Evolutionary conservation across 2,888 invertebrate genomes (phyloP), one percentile per base, ranked within the genome.

Genomic region (Bellardia pandia): DNA sequence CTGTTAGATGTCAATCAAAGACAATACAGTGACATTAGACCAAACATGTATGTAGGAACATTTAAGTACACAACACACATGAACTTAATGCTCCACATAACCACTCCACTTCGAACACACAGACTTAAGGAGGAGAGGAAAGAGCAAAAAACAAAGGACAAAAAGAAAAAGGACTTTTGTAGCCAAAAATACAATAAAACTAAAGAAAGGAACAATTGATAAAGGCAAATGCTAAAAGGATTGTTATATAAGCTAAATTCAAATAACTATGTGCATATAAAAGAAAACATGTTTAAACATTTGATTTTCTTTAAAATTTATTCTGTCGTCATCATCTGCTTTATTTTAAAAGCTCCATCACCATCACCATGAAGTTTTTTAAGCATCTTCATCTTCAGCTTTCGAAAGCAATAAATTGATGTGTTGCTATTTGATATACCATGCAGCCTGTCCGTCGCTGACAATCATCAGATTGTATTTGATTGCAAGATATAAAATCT

Each of bases 1-100:
- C 78, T 79, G 79, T 85, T 74, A 68, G 74, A 74, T 85, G 85
- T 85, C 85, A 85, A 85, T 85, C 85, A 79, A 75, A 74, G 75
- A 30, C 48, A 79, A 79, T 62, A 60, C 78, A 79, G 42, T 74
- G 74, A 68, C 68, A 79, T 45, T 48, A 66, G 33, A 74, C 30
- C 64, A 56, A 56, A 58, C 56, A 80, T 80, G 64, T 51, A 23
- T 37, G n/a, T 48, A 23, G 3, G 14, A 58, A 64, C 33, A 60
- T 62, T 30, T 4, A 64, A 45, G 45, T 53, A 58, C 11, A 56
- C n/a, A 51, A 62, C 72, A 64, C 40, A 64, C 56, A 80, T 66
- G 33, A 64, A 45, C 53, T 30, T 8, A n/a, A 51, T 69, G 30
- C 7, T 53, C 3, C 14, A 51, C 51, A 51, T 51, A 51, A 6